Evolutionary conservation across 2,888 invertebrate species (phyloP), one percentile per base, ranked within the genome.

Genomic region (Leuctra nigra): DNA sequence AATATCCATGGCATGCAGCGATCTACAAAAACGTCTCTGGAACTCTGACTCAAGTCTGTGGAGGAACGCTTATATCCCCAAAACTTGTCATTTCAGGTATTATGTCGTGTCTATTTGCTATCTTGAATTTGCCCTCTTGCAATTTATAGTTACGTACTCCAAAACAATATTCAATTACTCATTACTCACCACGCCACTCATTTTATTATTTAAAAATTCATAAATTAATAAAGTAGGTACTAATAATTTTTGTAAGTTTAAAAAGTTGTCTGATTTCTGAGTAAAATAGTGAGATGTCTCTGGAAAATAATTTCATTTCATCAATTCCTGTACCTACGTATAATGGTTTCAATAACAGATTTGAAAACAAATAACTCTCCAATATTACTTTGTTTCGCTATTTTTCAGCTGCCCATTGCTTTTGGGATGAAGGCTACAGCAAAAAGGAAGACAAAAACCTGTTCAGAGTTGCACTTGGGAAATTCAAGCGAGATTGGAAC

Each of bases 331-430:
- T n/a, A n/a, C n/a, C n/a, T n/a, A n/a, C n/a, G n/a, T n/a, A n/a
- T n/a, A n/a, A n/a, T n/a, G 29, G 29, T 29, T 29, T 29, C 11
- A n/a, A n/a, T n/a, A 29, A 7, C 29, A 7, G 11, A 7, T 29
- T 29, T 29, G 29, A 29, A 29, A 29, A 29, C 29, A 29, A 6
- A 7, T 11, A 11, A 29, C 11, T 11, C 11, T 7, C 11, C 29
- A 29, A 29, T 29, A 29, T 29, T 11, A 29, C 29, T 7, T 29
- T 29, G 6, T 11, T 53, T 53, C 22, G 7, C 38, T 22, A 4
- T 33, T 14, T 29, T 48, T 13, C 70, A 46, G 73, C 74, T n/a
- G 73, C 73, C 2, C 74, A 74, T 61, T 74, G 73, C 61, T 67
- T 73, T 35, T 72, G 64, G 61, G 64, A 70, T 29, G 70, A 69